Percentiles rank a stretch among this genome's conserved stretches.
phyloP scores from a whole-genome alignment of 2,888 invertebrate species.

The Epinotia bilunana region DNA sequence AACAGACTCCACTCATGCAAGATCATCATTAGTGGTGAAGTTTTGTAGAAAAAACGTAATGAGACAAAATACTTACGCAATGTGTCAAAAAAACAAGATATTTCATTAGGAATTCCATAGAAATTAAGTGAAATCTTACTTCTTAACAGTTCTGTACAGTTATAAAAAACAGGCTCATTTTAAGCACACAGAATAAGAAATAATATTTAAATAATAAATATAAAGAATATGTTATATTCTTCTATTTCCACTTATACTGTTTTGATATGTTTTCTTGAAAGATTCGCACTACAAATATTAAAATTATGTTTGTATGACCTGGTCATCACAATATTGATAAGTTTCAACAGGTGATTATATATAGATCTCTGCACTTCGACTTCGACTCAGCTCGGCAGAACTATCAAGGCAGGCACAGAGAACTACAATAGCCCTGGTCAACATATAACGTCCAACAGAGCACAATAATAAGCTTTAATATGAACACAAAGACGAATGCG shows the following conservation, averaged over 20 bases:
- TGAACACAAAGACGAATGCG: slow-evolving; percentile 38
- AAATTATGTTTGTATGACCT: background rate
- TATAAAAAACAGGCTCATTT: too few relatives aligned
- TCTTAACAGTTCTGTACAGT: background rate
- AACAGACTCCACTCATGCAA: slow-evolving; percentile 10
- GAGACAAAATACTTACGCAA: slow-evolving; percentile 1
- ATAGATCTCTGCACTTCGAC: background rate
- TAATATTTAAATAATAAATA: background rate
- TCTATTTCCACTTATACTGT: background rate
- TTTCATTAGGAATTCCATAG: background rate
- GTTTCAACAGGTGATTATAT: slow-evolving; percentile 34
- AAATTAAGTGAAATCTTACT: background rate
- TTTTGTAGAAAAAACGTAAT: slow-evolving; percentile 20
- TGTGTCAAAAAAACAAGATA: background rate
- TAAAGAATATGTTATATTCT: background rate
- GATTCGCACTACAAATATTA: background rate
- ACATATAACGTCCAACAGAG: background rate
- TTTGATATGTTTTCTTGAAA: background rate
- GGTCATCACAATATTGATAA: slow-evolving; percentile 16
- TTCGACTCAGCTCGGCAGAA: background rate
- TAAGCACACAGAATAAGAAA: too few relatives aligned
- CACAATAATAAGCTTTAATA: slow-evolving; percentile 37
- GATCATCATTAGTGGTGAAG: slow-evolving; percentile 16
- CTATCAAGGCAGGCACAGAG: background rate
- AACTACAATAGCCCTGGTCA: slow-evolving; percentile 26